These are phyloP conservation scores for Chironex yamaguchii DNA, from an alignment of 30 jellyfish, hydroid and myxozoan genomes.

Conservation along the genomic window DNA sequence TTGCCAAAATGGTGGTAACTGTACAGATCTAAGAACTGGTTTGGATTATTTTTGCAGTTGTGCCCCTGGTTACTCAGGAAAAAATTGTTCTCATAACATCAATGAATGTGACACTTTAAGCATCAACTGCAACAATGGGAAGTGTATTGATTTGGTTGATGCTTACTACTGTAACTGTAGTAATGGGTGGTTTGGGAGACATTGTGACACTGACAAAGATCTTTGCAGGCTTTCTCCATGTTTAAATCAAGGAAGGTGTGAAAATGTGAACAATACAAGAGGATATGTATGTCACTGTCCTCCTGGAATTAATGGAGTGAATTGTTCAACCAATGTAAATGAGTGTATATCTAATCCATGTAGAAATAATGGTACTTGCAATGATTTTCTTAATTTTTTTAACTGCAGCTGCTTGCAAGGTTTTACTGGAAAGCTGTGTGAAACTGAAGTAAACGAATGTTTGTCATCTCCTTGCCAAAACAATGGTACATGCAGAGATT, in stretches of 20 bases:
- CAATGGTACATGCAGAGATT: constrained; percentile 69
- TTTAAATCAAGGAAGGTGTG: constrained; percentile 61
- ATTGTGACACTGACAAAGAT: constrained; percentile 54
- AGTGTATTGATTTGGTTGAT: constrained; percentile 62
- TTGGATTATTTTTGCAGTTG: constrained; percentile 74
- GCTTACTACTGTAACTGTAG: constrained; percentile 79
- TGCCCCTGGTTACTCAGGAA: constrained; percentile 70
- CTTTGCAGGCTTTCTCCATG: constrained; percentile 69
- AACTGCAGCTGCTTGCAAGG: constrained; percentile 74
- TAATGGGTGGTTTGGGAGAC: constrained; percentile 57
- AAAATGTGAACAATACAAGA: constrained; percentile 45
- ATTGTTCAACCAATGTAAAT: constrained; percentile 58
- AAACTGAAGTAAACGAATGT: constrained; percentile 67
- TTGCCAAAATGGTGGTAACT: constrained; percentile 75
- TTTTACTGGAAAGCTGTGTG: constrained; percentile 71
- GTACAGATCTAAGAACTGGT: constrained; percentile 48
- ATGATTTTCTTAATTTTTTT: constrained; percentile 58
- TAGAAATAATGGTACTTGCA: constrained; percentile 68
- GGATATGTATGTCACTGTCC: constrained; percentile 64
- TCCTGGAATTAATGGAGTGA: constrained; percentile 67
- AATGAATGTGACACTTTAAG: constrained; percentile 58
- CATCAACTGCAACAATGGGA: constrained; percentile 79
- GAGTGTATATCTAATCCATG: constrained; percentile 80
- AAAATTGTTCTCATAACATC: constrained; percentile 69
- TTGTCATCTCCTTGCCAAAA: constrained; percentile 71